Percentiles rank a stretch among this genome's conserved stretches.
These are phyloP conservation scores for Simalia tracyae DNA, from an alignment of 2,797 vertebrate species.

Conservation along the genomic window DNA sequence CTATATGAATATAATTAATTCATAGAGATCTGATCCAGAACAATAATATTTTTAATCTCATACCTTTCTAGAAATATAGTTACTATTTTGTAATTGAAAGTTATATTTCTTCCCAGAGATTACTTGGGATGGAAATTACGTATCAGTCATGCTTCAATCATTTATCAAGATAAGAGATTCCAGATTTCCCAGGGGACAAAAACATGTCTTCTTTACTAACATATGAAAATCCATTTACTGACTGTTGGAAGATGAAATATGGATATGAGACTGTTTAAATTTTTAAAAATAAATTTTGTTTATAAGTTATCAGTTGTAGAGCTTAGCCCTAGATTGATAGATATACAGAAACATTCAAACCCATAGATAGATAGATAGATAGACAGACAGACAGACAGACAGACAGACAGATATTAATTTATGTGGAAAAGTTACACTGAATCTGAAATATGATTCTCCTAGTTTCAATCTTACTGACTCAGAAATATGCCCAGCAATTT, in stretches of 20 bases:
- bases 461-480: no score
- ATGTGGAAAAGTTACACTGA: no score
- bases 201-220: neutral
- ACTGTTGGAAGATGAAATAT: neutral
- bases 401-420: no score
- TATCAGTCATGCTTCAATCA: neutral
- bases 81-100: slow-evolving; percentile 39
- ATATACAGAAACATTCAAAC: no score
- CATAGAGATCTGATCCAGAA: slow-evolving; percentile 31
- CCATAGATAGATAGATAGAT: no score
- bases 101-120: slow-evolving; percentile 37
- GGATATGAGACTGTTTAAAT: neutral
- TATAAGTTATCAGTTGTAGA: no score
- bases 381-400: no score
- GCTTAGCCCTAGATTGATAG: no score
- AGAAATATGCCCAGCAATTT: no score
- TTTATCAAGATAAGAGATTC: neutral
- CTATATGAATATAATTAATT: slow-evolving; percentile 35
- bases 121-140: slow-evolving; percentile 1
- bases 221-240: neutral
- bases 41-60: slow-evolving; percentile 37
- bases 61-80: slow-evolving; percentile 49
- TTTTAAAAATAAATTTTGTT: neutral
- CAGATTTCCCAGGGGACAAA: neutral
- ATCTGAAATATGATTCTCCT: no score